Conservation (phyloP, 1,140 invertebrate genomes). For the Coptotermes formosanus region DNA sequence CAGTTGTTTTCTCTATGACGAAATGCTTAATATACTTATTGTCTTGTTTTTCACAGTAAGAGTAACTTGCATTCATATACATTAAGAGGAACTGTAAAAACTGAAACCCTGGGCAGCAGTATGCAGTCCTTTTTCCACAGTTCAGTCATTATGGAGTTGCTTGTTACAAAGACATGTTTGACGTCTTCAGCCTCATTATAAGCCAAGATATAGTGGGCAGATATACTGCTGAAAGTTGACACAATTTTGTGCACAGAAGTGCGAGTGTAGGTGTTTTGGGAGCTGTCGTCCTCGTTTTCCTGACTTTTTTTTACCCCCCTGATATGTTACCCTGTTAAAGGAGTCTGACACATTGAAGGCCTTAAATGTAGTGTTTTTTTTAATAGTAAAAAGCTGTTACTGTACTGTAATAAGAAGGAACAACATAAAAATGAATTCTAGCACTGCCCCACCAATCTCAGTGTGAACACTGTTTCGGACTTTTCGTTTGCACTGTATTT, state of each 20-base stretch:
- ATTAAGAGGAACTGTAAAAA: too few species aligned
- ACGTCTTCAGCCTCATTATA: background rate
- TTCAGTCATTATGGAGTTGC: background rate
- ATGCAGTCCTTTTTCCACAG: background rate
- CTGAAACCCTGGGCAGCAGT: too few species aligned
- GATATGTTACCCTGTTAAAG: slow-evolving; percentile 24
- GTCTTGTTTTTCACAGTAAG: too few species aligned
- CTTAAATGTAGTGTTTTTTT: slow-evolving; percentile 23
- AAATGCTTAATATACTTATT: too few species aligned
- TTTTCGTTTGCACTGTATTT: background rate
- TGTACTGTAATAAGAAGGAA: background rate
- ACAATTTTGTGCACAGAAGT: background rate
- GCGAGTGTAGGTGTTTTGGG: background rate
- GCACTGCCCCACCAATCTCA: background rate
- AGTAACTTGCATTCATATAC: too few species aligned
- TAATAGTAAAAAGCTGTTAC: background rate
- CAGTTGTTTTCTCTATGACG: too few species aligned
- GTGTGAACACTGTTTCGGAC: background rate
- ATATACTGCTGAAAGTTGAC: background rate
- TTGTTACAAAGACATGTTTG: slow-evolving; percentile 1
- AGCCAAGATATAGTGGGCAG: background rate
- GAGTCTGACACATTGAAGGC: slow-evolving; percentile 27
- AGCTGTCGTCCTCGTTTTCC: background rate
- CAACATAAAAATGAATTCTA: background rate
- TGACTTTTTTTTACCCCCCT: background rate